A percentile compares a stretch with the other conserved stretches of the same genome.
Conservation (phyloP, 2,797 vertebrate genomes). For the Macropodus opercularis region DNA sequence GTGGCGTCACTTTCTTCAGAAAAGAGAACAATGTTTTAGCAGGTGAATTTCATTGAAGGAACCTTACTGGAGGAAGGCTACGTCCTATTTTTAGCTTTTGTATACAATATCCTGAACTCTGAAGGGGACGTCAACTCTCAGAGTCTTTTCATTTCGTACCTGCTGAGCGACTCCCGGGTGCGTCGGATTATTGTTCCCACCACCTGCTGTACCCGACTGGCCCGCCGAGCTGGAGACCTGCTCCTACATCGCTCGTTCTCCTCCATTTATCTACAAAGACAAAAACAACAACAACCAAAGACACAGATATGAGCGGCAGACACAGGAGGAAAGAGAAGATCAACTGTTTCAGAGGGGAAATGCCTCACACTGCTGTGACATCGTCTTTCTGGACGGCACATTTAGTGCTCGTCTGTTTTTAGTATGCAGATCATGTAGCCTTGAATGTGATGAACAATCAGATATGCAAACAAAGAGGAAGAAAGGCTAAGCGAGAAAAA, state of each 20-base stretch:
- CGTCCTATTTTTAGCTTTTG: background rate
- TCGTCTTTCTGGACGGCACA: no score
- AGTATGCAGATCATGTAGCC: slow-evolving; percentile 50
- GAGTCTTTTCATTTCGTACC: slow-evolving; percentile 74
- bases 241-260: slow-evolving; percentile 88
- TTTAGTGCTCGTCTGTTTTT: slow-evolving; percentile 48
- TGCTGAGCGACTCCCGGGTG: slow-evolving; percentile 88
- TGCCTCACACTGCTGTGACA: slow-evolving; percentile 24
- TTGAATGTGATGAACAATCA: slow-evolving; percentile 64
- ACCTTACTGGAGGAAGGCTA: background rate
- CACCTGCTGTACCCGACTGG: slow-evolving; percentile 94
- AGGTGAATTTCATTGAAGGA: background rate
- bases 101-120: background rate
- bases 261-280: slow-evolving; percentile 83
- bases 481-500: slow-evolving; percentile 15
- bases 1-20: slow-evolving; percentile 19
- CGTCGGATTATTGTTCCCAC: slow-evolving; percentile 96
- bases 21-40: no score
- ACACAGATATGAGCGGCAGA: slow-evolving; percentile 19
- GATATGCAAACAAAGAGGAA: slow-evolving; percentile 38
- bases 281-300: slow-evolving; percentile 21
- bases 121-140: background rate
- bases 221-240: slow-evolving; percentile 88
- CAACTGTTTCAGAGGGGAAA: slow-evolving; percentile 30
- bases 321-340: slow-evolving; percentile 11